Evolutionary conservation across 2,113 vertebrate genomes (phyloP).

Genomic region (Dicrurus megarhynchus): DNA sequence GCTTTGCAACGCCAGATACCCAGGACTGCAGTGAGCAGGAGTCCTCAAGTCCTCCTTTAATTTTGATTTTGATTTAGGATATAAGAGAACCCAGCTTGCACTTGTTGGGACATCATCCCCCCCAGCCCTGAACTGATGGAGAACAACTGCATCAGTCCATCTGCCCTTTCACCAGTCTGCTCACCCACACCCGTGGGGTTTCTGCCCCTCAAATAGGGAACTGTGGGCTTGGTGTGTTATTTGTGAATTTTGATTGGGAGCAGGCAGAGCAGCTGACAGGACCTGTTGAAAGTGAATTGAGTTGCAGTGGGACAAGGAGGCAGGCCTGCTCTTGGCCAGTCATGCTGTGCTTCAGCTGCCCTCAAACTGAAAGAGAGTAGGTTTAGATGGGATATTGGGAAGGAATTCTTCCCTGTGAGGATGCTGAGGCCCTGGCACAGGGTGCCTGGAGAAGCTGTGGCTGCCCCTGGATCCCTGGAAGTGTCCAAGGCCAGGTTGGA

Average conservation of each 20-base stretch:
- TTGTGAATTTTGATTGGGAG: background rate
- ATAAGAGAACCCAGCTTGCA: background rate
- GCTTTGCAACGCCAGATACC: background rate
- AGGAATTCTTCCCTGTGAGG: background rate
- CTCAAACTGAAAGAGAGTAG: background rate
- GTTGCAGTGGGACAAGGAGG: background rate
- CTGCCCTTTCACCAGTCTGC: background rate
- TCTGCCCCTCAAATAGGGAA: background rate
- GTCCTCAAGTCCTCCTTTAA: background rate
- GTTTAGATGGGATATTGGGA: background rate
- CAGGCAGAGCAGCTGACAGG: background rate
- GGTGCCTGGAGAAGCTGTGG: background rate
- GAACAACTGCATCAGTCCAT: background rate
- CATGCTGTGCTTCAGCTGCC: background rate
- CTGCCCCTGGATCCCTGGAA: background rate
- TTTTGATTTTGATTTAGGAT: background rate
- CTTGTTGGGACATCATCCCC: background rate
- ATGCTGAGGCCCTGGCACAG: accelerated
- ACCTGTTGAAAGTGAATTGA: background rate
- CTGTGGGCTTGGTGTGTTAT: background rate
- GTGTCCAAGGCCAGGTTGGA: background rate
- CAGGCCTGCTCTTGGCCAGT: background rate
- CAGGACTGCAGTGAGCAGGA: background rate
- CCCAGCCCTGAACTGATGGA: background rate
- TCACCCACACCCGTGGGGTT: background rate